Conservation (phyloP, 2,888 invertebrate genomes). For the Colletes collaris region DNA sequence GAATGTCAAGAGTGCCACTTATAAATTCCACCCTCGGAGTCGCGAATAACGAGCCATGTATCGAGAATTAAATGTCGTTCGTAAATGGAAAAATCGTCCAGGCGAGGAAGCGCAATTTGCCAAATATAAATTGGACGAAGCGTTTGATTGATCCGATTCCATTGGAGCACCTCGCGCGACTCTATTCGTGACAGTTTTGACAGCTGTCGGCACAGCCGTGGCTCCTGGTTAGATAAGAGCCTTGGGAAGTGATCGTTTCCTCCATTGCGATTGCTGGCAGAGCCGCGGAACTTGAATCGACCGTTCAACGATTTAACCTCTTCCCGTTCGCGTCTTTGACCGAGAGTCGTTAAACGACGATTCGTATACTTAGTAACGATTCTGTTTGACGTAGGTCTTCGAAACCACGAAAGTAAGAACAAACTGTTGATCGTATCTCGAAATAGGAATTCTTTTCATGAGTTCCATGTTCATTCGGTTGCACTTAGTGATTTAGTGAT, state of each 20-base stretch:
- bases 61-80: slow-evolving; percentile 37
- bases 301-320: slow-evolving; percentile 4
- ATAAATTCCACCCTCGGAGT: background rate
- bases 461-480: too few relatives aligned
- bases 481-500: too few relatives aligned
- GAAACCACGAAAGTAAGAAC: too few relatives aligned
- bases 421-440: too few relatives aligned
- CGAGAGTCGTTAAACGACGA: too few relatives aligned
- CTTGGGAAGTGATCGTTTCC: slow-evolving; percentile 36
- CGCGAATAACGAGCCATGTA: slow-evolving; percentile 3
- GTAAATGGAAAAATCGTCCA: slow-evolving; percentile 18
- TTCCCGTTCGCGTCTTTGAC: background rate
- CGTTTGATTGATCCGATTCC: slow-evolving; percentile 34
- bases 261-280: slow-evolving; percentile 17
- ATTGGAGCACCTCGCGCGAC: slow-evolving; percentile 17
- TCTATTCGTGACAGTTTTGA: slow-evolving; percentile 34
- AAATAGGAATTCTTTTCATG: too few relatives aligned
- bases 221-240: slow-evolving; percentile 22
- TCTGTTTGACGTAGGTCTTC: too few relatives aligned
- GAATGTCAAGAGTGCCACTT: background rate
- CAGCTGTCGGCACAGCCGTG: slow-evolving; percentile 30
- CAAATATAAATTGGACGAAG: slow-evolving; percentile 33
- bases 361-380: too few relatives aligned
- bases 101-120: background rate
- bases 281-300: background rate